phyloP scores from a whole-genome alignment of 92 coral and sea anemone species.

The Siderastrea siderea region DNA sequence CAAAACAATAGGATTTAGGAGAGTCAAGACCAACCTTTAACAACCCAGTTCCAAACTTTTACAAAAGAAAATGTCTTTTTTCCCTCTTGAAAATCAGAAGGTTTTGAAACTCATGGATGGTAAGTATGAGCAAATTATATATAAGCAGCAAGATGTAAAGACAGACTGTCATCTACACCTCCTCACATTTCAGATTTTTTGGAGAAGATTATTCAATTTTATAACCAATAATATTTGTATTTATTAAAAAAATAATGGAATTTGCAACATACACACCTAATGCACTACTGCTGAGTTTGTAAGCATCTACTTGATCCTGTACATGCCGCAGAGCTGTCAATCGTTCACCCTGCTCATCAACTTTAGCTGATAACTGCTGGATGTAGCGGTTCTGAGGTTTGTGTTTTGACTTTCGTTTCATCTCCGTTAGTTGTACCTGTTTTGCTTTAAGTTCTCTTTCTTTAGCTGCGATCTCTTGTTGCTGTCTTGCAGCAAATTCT shows the following conservation, averaged over 20 bases:
- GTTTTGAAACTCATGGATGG: too few relatives aligned
- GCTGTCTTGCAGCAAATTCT: constrained; percentile 79
- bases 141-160: too few relatives aligned
- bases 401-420: constrained; percentile 76
- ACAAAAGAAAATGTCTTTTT: too few relatives aligned
- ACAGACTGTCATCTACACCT: too few relatives aligned
- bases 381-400: constrained; percentile 71
- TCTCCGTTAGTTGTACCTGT: constrained; percentile 78
- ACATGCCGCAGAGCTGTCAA: constrained; percentile 74
- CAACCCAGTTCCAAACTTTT: too few relatives aligned
- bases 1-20: too few relatives aligned
- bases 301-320: constrained; percentile 77
- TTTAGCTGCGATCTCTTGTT: constrained; percentile 86
- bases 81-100: too few relatives aligned
- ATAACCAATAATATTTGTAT: not conserved
- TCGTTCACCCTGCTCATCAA: constrained; percentile 84
- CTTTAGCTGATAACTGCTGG: constrained; percentile 80
- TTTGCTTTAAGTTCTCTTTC: constrained; percentile 86
- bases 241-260: not conserved
- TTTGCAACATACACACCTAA: constrained; percentile 78
- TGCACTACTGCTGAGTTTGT: constrained; percentile 77
- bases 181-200: too few relatives aligned
- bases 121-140: too few relatives aligned
- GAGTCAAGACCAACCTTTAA: too few relatives aligned
- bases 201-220: too few relatives aligned